Base-by-base conservation (phyloP, 2,888 invertebrate genomes). In the Chelonus formosanus region DNA sequence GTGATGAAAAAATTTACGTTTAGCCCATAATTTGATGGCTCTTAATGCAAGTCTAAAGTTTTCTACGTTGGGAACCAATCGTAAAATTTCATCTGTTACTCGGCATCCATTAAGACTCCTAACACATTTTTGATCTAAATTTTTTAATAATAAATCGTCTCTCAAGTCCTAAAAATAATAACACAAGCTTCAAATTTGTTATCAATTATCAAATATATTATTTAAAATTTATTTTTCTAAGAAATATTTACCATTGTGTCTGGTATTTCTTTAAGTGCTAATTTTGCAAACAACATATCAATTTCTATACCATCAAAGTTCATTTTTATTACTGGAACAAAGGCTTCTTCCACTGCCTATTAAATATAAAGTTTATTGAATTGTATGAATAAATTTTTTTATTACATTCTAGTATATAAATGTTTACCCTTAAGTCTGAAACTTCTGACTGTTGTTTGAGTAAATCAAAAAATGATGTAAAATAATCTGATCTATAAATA, bases 241-340 rank as follows among this genome's bases (percentile, higher is more conserved):
- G n/a, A 48, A 52, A 44, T 67, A 78, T 76, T 79, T 77, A 86
- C 86, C 85, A 87, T 86, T 67, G 89, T 87, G 74, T 97, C 96
- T 8, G 97, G 95, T 83, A 98, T 96, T 86, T 96, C 95, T 83
- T 97, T 97, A n/a, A 97, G 88, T 44, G 96, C 93, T 70, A 99
- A 86, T 70, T 96, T 89, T 0, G 99, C 98, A 86, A 99, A 99
- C 70, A 98, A 86, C 90, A 99, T 92, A 87, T 99, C 99, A 74
- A 99, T 97, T 87, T 99, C 99, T 74, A 99, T 97, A 40, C 95
- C 96, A 86, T 97, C 95, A 84, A 98, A 99, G 82, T 94, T 95
- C 95, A 99, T 96, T 86, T 99, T 99, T 73, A 99, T 97, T 5
- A 99, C 97, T 3, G 99, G 99, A 73, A 99, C 99, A 85, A 94